Percentiles rank a stretch among this genome's conserved stretches.
Evolutionary conservation across 2,797 vertebrate species (phyloP).

Genomic region (Dermochelys coriacea): DNA sequence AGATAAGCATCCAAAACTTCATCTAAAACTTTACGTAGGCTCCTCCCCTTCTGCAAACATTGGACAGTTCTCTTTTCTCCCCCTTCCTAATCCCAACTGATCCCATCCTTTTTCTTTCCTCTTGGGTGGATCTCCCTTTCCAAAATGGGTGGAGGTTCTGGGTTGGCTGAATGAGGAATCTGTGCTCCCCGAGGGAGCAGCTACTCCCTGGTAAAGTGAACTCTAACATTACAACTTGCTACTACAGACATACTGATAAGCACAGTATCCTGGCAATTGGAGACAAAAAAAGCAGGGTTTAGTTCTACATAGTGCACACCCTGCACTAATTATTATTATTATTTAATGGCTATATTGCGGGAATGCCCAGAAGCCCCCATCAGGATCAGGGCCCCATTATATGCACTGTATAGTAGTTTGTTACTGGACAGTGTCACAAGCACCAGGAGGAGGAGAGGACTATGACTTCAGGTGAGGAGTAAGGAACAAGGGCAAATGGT

Average conservation of each 20-base stretch:
- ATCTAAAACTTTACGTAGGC: neutral
- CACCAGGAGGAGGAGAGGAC: neutral
- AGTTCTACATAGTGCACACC: neutral
- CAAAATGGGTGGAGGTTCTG: too few relatives aligned
- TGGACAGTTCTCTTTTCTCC: neutral
- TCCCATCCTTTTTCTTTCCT: too few relatives aligned
- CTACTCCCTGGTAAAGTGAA: neutral
- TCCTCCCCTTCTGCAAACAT: neutral
- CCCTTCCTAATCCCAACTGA: neutral
- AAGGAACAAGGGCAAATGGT: neutral
- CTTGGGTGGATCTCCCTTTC: too few relatives aligned
- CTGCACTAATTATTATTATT: neutral
- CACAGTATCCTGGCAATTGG: rapidly evolving
- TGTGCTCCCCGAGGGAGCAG: neutral
- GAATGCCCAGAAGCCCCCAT: neutral
- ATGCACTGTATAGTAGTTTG: neutral
- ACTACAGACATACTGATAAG: neutral
- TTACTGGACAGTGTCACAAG: neutral
- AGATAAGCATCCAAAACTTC: neutral
- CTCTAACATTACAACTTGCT: neutral
- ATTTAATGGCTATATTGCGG: neutral
- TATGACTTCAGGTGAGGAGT: neutral
- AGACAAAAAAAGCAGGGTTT: neutral
- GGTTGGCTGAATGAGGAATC: neutral
- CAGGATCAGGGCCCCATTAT: neutral